These are phyloP conservation scores for Epinotia bilunana DNA, from an alignment of 2,888 invertebrate genomes.

Conservation along the genomic window DNA sequence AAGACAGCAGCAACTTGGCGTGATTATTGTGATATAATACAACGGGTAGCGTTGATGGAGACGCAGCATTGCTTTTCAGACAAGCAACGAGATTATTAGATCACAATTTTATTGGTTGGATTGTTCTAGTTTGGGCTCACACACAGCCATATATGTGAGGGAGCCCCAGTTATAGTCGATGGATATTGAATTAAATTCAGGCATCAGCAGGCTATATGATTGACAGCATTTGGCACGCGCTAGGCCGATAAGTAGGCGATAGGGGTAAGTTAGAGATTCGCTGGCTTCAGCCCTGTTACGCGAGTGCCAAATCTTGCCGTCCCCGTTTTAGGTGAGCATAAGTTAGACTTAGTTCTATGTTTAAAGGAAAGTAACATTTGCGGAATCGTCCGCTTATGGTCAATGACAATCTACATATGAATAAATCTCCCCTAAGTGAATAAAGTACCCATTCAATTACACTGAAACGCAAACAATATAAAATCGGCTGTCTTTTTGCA, in stretches of 20 bases:
- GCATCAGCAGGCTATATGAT: constrained; percentile 27
- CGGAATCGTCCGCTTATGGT: neutral
- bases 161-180: too few species aligned
- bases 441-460: constrained; percentile 10
- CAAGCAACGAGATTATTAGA: neutral
- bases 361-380: constrained; percentile 9
- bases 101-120: neutral
- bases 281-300: constrained; percentile 23
- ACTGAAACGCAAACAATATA: constrained; percentile 16
- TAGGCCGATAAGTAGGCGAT: constrained; percentile 28
- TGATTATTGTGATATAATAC: neutral
- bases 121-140: neutral
- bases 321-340: constrained; percentile 4
- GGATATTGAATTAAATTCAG: neutral
- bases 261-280: constrained; percentile 33
- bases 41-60: neutral
- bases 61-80: neutral
- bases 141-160: neutral
- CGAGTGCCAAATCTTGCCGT: constrained; percentile 33
- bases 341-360: constrained; percentile 11
- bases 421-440: constrained; percentile 22
- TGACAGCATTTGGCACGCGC: constrained; percentile 40
- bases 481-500: constrained; percentile 32
- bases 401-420: neutral
- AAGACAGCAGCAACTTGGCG: neutral